Conservation (phyloP, 2,888 invertebrate genomes). For the Euplexia lucipara region DNA sequence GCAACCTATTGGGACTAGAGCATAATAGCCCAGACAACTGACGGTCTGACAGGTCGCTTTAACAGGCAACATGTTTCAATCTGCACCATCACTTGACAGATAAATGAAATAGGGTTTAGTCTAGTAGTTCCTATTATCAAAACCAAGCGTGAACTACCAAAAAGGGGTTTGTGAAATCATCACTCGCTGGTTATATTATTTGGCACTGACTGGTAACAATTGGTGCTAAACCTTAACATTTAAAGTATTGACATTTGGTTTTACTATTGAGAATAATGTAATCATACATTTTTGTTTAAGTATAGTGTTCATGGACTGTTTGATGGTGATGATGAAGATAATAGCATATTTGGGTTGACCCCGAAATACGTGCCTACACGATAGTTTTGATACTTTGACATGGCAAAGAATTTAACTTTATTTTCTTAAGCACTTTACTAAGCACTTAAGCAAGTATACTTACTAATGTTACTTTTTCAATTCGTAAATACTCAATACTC, state of each 20-base stretch:
- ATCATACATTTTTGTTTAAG: constrained; percentile 35
- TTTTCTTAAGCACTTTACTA: too few species aligned
- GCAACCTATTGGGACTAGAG: constrained; percentile 31
- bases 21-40: constrained; percentile 32
- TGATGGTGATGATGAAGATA: constrained; percentile 2
- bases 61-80: constrained; percentile 38
- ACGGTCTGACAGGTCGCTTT: constrained; percentile 37
- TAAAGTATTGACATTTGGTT: constrained; percentile 36
- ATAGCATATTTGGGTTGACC: constrained; percentile 28
- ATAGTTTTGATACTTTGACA: not conserved
- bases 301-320: constrained; percentile 24
- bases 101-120: constrained; percentile 43
- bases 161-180: constrained; percentile 20
- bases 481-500: too few species aligned
- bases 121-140: not conserved
- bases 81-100: constrained; percentile 24
- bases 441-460: too few species aligned
- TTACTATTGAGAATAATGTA: constrained; percentile 19
- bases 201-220: constrained; percentile 18
- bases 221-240: constrained; percentile 30
- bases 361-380: constrained; percentile 7
- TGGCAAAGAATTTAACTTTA: not conserved
- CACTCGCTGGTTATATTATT: constrained; percentile 22
- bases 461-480: too few species aligned
- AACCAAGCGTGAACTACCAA: constrained; percentile 22